These are phyloP conservation scores for Lanius collurio DNA, from an alignment of 2,113 vertebrate genomes.

Conservation along the genomic window DNA sequence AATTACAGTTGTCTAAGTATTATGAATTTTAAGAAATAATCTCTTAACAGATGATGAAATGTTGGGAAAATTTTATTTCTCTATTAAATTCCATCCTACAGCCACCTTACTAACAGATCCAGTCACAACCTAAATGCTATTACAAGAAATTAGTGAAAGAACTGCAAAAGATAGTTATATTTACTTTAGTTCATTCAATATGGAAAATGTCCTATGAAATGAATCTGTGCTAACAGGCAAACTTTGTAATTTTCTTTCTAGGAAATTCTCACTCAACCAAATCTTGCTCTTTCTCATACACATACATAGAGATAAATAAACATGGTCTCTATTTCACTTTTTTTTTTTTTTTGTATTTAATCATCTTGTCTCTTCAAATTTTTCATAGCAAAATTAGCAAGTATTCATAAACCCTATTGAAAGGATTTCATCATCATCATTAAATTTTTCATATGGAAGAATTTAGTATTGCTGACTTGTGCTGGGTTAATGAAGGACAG, in stretches of 20 bases:
- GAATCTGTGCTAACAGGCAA: not conserved
- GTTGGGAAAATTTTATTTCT: not conserved
- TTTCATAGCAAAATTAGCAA: not conserved
- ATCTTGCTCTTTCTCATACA: not conserved
- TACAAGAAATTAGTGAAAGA: not conserved
- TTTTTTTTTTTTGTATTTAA: not conserved
- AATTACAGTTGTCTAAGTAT: not conserved
- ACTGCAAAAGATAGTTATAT: not conserved
- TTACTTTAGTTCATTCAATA: not conserved
- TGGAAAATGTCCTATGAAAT: not conserved
- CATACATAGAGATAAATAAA: not conserved
- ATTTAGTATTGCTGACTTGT: not conserved
- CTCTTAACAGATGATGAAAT: not conserved
- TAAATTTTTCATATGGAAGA: not conserved
- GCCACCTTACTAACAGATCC: not conserved
- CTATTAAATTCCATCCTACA: not conserved
- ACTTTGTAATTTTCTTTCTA: not conserved
- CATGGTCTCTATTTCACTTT: not conserved
- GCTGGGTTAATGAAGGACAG: not conserved
- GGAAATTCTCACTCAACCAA: not conserved
- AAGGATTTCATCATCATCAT: not conserved
- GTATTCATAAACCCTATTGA: not conserved
- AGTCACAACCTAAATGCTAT: not conserved
- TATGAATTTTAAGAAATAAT: not conserved
- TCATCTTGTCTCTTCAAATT: not conserved